Conservation (phyloP, 2,113 vertebrate species). For the Sphyrna mokarran region DNA sequence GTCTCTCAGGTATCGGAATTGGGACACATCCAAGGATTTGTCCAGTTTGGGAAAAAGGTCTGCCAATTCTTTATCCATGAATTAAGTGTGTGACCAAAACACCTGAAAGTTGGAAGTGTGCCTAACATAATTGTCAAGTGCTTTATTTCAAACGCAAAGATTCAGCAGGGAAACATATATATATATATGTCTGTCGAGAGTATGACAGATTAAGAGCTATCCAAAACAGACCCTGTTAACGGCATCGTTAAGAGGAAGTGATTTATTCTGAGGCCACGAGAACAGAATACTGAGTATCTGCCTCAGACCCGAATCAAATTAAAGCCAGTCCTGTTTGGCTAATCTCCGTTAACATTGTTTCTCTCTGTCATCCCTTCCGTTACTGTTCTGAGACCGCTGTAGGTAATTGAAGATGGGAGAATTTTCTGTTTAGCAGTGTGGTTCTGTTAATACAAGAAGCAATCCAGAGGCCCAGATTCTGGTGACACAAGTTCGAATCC, state of each 20-base stretch:
- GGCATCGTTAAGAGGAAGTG: neutral
- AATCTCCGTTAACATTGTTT: neutral
- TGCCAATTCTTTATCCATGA: neutral
- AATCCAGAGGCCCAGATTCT: too few species aligned
- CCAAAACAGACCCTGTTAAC: neutral
- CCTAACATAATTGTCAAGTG: neutral
- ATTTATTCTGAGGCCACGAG: neutral
- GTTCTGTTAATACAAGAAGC: too few species aligned
- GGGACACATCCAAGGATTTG: neutral
- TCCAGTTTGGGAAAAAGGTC: neutral
- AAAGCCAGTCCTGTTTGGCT: neutral
- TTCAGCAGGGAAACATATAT: neutral
- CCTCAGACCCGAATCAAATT: neutral
- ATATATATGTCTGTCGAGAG: neutral
- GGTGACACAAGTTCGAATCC: too few species aligned
- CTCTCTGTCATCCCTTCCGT: neutral
- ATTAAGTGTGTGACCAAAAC: neutral
- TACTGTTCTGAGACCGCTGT: neutral
- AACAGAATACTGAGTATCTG: neutral
- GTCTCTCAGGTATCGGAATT: neutral
- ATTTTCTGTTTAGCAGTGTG: neutral
- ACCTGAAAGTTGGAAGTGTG: neutral
- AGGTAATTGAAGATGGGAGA: neutral
- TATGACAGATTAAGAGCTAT: neutral
- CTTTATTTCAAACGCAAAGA: neutral